Evolutionary conservation across 2,797 vertebrate species (phyloP).

Genomic region (Paramormyrops hopkinsi): DNA sequence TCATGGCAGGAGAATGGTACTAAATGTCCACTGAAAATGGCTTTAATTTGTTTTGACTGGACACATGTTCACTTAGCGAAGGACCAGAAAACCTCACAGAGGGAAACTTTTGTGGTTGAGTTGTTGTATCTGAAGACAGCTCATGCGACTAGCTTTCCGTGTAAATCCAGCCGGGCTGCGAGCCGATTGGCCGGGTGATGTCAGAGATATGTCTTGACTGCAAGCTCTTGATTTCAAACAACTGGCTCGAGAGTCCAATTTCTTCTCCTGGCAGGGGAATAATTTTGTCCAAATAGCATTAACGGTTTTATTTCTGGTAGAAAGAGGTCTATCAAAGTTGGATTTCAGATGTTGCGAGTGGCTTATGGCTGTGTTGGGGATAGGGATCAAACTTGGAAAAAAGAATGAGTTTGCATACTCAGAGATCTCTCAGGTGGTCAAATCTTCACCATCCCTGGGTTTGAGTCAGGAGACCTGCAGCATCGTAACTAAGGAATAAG

Average conservation of each 20-base stretch:
- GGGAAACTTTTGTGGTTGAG: not conserved
- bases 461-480: not conserved
- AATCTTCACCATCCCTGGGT: not conserved
- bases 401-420: constrained; percentile 16
- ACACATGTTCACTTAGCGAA: not conserved
- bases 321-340: not conserved
- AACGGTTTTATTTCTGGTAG: constrained; percentile 3
- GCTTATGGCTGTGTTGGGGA: not conserved
- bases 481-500: constrained; percentile 9
- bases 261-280: not conserved
- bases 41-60: constrained; percentile 16
- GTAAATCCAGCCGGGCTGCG: not conserved
- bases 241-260: constrained; percentile 4
- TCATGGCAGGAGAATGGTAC: not conserved
- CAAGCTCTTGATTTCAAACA: constrained; percentile 14
- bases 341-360: constrained; percentile 1
- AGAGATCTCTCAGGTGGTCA: constrained; percentile 7
- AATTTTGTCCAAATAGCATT: constrained; percentile 4
- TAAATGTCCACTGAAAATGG: not conserved
- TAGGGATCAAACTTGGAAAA: constrained; percentile 1
- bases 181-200: not conserved
- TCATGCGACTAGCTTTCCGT: not conserved
- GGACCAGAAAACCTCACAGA: not conserved
- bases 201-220: not conserved
- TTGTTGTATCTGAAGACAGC: not conserved